A percentile compares a stretch with the other conserved stretches of the same genome.
Conservation (phyloP, 2,888 invertebrate genomes). For the Mythimna albipuncta region DNA sequence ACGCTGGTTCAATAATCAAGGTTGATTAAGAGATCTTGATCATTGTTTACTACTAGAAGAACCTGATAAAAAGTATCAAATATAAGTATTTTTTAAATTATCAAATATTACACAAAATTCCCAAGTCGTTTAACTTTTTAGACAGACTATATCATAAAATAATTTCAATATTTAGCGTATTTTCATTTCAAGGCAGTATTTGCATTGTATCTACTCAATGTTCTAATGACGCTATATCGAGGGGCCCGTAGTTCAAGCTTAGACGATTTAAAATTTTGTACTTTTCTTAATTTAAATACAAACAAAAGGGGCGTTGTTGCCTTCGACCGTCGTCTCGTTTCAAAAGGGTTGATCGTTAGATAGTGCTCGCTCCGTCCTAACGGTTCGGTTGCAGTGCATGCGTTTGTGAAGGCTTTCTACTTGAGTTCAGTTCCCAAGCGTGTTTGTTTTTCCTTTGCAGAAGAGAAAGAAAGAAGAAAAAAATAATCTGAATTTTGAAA, state of each 20-base stretch:
- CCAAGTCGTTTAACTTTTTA: too few species aligned
- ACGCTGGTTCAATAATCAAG: too few species aligned
- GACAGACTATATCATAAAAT: background rate
- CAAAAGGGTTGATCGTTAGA: constrained; percentile 91
- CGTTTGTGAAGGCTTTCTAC: constrained; percentile 53
- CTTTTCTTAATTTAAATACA: constrained; percentile 21
- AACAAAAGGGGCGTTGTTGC: constrained; percentile 35
- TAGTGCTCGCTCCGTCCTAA: constrained; percentile 79
- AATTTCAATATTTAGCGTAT: background rate
- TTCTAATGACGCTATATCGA: background rate
- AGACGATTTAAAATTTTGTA: constrained; percentile 5
- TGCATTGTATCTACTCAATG: background rate
- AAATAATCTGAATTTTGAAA: background rate
- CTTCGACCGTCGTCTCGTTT: constrained; percentile 82
- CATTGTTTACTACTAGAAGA: too few species aligned
- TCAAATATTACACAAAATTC: too few species aligned
- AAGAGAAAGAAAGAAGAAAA: background rate
- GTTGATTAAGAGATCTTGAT: too few species aligned
- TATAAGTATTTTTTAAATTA: too few species aligned
- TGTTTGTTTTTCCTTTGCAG: background rate
- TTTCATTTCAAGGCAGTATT: background rate
- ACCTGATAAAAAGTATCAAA: too few species aligned
- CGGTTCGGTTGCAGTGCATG: constrained; percentile 87
- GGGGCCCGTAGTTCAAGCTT: constrained; percentile 11
- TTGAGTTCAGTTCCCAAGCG: constrained; percentile 56